These are phyloP conservation scores for Spondyliosoma cantharus DNA, from an alignment of 2,797 vertebrate genomes.

Conservation along the genomic window DNA sequence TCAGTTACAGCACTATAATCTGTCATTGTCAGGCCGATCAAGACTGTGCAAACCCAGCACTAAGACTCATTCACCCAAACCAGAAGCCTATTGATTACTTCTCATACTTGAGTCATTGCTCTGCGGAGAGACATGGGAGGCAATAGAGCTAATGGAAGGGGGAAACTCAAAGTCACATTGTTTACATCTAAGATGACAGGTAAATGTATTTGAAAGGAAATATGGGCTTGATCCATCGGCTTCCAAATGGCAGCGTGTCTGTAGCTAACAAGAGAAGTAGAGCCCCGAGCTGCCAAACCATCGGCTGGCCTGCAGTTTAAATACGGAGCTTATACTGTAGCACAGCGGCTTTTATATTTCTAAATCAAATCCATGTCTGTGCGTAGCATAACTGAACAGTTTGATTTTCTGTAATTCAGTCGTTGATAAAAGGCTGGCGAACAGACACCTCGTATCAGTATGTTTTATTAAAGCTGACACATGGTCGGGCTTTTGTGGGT, in stretches of 20 bases:
- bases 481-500: constrained; percentile 4
- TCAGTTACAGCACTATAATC: constrained; percentile 78
- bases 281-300: constrained; percentile 45
- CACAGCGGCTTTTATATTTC: constrained; percentile 25
- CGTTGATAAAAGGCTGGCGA: constrained; percentile 1
- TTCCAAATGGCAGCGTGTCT: constrained; percentile 68
- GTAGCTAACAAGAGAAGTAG: constrained; percentile 66
- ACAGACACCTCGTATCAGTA: background rate
- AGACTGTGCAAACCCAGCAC: constrained; percentile 80
- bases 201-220: constrained; percentile 82
- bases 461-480: background rate
- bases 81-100: constrained; percentile 82
- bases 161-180: constrained; percentile 84
- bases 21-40: constrained; percentile 82
- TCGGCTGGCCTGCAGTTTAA: constrained; percentile 45
- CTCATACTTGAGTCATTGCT: constrained; percentile 80
- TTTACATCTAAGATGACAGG: constrained; percentile 83
- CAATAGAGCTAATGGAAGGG: constrained; percentile 83
- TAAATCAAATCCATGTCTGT: constrained; percentile 28
- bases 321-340: constrained; percentile 20
- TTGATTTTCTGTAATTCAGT: constrained; percentile 21
- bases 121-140: constrained; percentile 73
- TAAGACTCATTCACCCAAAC: constrained; percentile 82
- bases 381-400: constrained; percentile 23
- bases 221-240: constrained; percentile 71